phyloP scores from a whole-genome alignment of 2,113 vertebrate genomes.

The Manacus vitellinus region DNA sequence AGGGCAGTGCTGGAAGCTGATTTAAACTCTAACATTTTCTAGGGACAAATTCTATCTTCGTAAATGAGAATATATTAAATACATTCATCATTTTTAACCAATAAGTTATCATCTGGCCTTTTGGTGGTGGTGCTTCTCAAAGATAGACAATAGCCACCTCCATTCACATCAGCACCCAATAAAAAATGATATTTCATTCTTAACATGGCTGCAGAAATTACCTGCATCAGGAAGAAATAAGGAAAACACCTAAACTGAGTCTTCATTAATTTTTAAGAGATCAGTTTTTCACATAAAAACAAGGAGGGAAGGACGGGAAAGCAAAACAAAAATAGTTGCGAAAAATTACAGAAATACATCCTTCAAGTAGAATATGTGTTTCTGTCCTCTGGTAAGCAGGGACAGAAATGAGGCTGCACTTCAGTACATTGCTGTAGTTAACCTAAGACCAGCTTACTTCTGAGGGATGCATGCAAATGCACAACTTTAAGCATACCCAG shows the following conservation, averaged over 20 bases:
- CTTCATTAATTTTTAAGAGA: neutral
- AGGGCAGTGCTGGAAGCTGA: neutral
- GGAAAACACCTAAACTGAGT: rapidly evolving
- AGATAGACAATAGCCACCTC: neutral
- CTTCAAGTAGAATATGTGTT: neutral
- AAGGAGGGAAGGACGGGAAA: neutral
- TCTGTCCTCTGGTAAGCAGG: neutral
- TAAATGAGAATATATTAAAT: neutral
- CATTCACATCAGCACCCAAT: neutral
- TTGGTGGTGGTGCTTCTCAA: neutral
- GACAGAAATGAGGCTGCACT: neutral
- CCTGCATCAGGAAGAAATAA: neutral
- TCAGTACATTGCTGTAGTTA: neutral
- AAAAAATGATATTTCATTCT: neutral
- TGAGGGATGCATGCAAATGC: neutral
- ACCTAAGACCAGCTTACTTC: neutral
- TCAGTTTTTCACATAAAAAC: neutral
- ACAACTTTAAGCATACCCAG: neutral
- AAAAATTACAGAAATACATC: neutral
- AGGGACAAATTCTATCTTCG: neutral
- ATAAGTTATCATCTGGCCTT: neutral
- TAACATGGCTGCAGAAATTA: neutral
- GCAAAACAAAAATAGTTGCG: neutral
- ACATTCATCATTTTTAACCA: neutral
- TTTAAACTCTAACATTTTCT: neutral